Conservation (phyloP, 2,797 vertebrate species). For the Fistularia tabacaria region DNA sequence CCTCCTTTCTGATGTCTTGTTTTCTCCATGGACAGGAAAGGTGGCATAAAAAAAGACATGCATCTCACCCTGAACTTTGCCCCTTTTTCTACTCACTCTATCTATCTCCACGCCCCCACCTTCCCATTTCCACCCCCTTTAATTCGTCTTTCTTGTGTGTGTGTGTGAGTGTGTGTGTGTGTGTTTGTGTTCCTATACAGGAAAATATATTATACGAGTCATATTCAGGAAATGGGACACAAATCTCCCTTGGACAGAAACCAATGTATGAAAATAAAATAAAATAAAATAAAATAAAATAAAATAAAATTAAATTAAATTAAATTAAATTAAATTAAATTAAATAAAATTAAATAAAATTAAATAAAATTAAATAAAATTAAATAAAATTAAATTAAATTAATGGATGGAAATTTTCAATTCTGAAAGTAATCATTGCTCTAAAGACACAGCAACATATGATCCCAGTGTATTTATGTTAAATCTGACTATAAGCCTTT, state of each 20-base stretch:
- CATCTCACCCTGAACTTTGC: conserved; percentile 41
- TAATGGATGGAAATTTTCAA: conserved; percentile 3
- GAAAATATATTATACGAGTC: background rate
- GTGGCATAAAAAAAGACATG: conserved; percentile 17
- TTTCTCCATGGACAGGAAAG: conserved; percentile 22
- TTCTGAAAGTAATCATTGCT: conserved; percentile 15
- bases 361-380: no score
- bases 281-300: no score
- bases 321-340: no score
- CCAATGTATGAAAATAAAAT: no score
- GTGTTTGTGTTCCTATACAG: no score
- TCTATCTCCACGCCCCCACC: conserved; percentile 28
- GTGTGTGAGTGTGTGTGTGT: no score
- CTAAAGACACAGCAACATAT: conserved; percentile 12
- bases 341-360: no score
- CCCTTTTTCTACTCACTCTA: conserved; percentile 22
- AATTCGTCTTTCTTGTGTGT: no score
- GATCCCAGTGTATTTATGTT: conserved; percentile 10
- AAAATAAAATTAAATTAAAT: no score
- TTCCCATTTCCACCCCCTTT: conserved; percentile 1
- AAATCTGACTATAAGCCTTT: conserved; percentile 8
- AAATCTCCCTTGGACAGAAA: conserved; percentile 10
- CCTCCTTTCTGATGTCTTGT: conserved; percentile 22
- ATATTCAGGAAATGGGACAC: conserved; percentile 18
- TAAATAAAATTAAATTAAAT: no score